Evolutionary conservation across 2,888 invertebrate species (phyloP), one percentile per base, ranked within the genome.

Genomic region (Dasysyrphus tricinctus): DNA sequence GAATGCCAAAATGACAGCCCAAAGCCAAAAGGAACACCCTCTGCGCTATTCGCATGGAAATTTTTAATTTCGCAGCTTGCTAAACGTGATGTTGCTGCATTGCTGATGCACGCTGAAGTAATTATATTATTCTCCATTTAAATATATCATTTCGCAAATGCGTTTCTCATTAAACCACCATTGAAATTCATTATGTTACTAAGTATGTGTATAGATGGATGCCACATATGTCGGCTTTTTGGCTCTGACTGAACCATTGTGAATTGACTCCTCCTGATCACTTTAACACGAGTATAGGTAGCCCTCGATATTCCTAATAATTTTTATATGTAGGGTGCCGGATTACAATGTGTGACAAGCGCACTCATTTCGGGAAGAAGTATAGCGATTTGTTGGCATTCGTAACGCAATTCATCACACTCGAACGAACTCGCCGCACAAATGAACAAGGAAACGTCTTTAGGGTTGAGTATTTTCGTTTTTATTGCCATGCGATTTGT

Each of bases 361-460:
- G 65, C 47, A 61, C 47, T 78, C 49, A n/a, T 37, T 67, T 77
- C 59, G 74, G 11, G 39, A 69, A 12, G 63, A 54, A 32, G 29
- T 14, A 32, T 57, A 69, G 54, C 78, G 70, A 82, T 82, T 86
- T 86, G 82, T 82, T 82, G 86, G 73, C 73, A 86, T 82, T 82
- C 78, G 82, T 74, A 86, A 79, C 61, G 70, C 86, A 79, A 86
- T 86, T 86, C 79, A 86, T 86, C 75, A 86, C 86, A 82, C 78
- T 86, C 78, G 74, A 86, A 67, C 59, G 86, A 82, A 54, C 16
- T 82, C 70, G 19, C 8, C 12, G 16, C n/a, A 44, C 8, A 12
- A 69, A 72, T 47, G 69, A 73, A 69, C 69, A 69, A 39, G 24
- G 37, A 54, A 54, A 54, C 29, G 44, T 72, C 54, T 44, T 47